Base-by-base conservation (phyloP, 2,113 vertebrate species). In the Nerophis lumbriciformis region DNA sequence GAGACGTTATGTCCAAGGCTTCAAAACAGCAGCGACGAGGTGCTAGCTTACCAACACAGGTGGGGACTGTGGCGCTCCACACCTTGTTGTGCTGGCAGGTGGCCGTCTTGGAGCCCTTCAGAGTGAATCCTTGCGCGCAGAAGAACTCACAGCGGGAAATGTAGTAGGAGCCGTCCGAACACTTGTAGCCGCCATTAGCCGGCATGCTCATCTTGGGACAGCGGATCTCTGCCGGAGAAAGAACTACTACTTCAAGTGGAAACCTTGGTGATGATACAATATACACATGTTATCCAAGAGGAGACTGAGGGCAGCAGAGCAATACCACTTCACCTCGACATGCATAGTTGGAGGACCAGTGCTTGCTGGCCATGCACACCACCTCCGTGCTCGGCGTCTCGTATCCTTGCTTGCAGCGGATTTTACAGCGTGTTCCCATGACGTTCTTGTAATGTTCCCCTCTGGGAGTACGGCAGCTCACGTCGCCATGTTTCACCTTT, bases 91-190 rank as follows among this genome's bases (percentile, higher is more conserved):
- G 86, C 87, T 90, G 90, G 85, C 97, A 99, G 0, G 83, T 92
- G 15, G 94, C 90, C 0, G 89, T 90, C 45, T 87, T 89, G 49
- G 94, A 92, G 0, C 97, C 96, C 79, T 93, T 95, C 53, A 96
- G 60, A 53, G 88, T 92, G 85, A 94, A 99, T 0, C 97, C 97
- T 0, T 93, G 93, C 0, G 94, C 93, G 68, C 97, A 99, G 80
- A 95, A 96, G 81, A 94, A 97, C 80, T 97, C 93, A 61, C 97
- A 99, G 73, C 92, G 91, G 4, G 96, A 98, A 86, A 91, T 96
- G 81, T 94, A 98, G 87, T 98, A 98, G 67, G 93, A 94, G 35
- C 97, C 95, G 13, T 96, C 97, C 1, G 91, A 70, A 16, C 97
- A 99, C 79, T 97, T 98, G 85, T 93, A 94, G 44, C 94, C 94